Evolutionary conservation across 35 echinoderm and acorn worm species (phyloP).

Genomic region (Holothuria glaberrima): DNA sequence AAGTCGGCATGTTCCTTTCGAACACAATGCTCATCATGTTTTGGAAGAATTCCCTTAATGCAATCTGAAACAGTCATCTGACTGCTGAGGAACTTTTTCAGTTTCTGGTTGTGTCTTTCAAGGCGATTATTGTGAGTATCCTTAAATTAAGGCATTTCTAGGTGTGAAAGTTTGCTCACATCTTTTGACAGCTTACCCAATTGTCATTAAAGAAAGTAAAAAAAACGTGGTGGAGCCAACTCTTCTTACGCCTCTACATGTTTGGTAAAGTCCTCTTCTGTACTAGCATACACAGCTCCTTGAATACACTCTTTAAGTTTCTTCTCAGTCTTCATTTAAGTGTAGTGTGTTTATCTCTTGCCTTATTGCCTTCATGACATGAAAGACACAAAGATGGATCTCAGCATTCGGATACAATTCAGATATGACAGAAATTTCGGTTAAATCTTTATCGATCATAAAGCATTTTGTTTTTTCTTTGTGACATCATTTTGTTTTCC

Average conservation of each 20-base stretch:
- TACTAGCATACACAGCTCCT: conserved; percentile 27
- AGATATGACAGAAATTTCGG: conserved; percentile 5
- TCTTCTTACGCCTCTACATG: conserved; percentile 4
- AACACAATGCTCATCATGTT: neutral
- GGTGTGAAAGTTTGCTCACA: conserved; percentile 24
- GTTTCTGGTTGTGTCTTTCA: conserved; percentile 33
- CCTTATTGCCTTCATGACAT: conserved; percentile 21
- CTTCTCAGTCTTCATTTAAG: neutral
- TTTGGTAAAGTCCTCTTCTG: conserved; percentile 11
- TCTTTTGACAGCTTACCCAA: conserved; percentile 16
- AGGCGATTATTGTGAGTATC: conserved; percentile 12
- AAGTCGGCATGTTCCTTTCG: neutral
- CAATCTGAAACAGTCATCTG: conserved; percentile 27
- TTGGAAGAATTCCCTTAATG: neutral
- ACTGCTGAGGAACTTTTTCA: conserved; percentile 35
- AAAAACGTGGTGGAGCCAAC: neutral
- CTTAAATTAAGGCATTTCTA: neutral
- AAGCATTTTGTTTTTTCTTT: conserved; percentile 29
- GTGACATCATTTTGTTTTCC: neutral
- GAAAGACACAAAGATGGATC: conserved; percentile 3
- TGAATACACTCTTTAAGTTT: conserved; percentile 6
- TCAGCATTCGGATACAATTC: conserved; percentile 3
- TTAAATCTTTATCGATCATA: conserved; percentile 52
- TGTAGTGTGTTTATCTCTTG: conserved; percentile 37
- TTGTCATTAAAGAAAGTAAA: conserved; percentile 14